Evolutionary conservation across 1,140 invertebrate species (phyloP).

Genomic region (Rhopalosiphum maidis): DNA sequence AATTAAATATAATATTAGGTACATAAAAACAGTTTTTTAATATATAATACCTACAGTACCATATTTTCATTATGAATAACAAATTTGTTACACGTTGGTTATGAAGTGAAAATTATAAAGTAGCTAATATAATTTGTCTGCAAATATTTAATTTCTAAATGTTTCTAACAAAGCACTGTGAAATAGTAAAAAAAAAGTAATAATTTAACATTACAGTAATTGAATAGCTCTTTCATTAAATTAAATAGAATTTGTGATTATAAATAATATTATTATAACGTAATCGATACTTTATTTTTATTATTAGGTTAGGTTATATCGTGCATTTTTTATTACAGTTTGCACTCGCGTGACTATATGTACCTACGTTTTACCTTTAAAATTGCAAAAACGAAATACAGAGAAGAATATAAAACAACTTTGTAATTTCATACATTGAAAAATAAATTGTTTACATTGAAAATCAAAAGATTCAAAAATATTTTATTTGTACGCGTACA

Average conservation of each 20-base stretch:
- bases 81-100: background rate
- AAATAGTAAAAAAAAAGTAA: background rate
- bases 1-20: no score
- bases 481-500: background rate
- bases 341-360: background rate
- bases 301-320: background rate
- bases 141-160: background rate
- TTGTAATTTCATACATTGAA: background rate
- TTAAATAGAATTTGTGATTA: background rate
- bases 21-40: background rate
- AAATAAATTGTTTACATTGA: background rate
- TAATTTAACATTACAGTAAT: background rate
- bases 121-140: background rate
- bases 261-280: constrained; percentile 1
- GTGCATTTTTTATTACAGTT: background rate
- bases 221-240: background rate
- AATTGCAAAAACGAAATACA: background rate
- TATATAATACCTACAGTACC: background rate
- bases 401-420: background rate
- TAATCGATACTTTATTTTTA: background rate
- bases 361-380: background rate
- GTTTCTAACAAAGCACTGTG: background rate
- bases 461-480: constrained; percentile 1
- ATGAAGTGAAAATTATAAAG: background rate
- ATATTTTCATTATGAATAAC: background rate